Conservation (phyloP, 2,797 vertebrate genomes). For the Mormyrus hasselquistii region DNA sequence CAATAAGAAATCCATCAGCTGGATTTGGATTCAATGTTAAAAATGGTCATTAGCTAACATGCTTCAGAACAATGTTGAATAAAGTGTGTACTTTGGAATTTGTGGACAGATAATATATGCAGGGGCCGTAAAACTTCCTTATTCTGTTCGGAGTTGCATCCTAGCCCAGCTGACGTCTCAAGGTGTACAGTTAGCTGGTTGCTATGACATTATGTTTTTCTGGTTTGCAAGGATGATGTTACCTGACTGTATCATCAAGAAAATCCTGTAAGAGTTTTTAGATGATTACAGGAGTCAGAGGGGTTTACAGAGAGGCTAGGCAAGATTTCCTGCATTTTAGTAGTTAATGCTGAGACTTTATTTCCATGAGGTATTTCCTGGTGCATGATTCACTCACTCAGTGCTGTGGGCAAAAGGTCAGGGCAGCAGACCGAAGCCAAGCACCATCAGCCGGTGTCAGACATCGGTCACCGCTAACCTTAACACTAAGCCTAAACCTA, state of each 20-base stretch:
- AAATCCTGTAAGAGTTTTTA: background rate
- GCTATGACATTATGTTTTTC: background rate
- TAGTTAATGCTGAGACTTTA: background rate
- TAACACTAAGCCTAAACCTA: too few relatives aligned
- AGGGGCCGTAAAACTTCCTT: background rate
- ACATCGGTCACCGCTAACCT: background rate
- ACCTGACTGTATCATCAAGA: background rate
- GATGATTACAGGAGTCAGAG: background rate
- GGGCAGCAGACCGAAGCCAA: background rate
- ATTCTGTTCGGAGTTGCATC: background rate
- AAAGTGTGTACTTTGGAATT: background rate
- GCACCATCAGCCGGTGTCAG: background rate
- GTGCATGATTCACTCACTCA: background rate
- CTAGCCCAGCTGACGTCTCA: background rate
- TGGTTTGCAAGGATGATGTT: background rate
- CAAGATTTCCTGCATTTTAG: background rate
- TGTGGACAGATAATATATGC: background rate
- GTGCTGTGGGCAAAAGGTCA: background rate
- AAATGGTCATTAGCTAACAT: background rate
- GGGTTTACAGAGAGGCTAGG: background rate
- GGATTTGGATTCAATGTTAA: background rate
- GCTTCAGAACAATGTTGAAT: background rate
- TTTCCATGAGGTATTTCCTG: background rate
- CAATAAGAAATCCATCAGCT: background rate
- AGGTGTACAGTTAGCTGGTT: background rate